phyloP scores from a whole-genome alignment of 2,797 vertebrate genomes.

The Sebastes diaconus region DNA sequence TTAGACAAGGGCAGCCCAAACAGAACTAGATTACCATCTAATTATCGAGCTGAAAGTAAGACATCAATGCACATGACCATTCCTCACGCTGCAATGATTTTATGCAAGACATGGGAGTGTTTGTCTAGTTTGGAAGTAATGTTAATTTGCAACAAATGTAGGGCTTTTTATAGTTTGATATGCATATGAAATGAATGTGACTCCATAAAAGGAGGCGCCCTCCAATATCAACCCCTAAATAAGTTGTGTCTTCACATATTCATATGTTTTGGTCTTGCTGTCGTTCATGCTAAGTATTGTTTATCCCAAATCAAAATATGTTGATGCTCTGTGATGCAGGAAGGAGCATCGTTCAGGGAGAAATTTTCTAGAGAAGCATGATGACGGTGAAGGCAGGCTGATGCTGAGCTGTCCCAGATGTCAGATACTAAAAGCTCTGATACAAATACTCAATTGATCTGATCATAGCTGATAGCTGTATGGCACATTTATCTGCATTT shows the following conservation, averaged over 20 bases:
- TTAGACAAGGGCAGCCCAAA: conserved; percentile 55
- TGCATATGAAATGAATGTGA: conserved; percentile 19
- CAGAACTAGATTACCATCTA: conserved; percentile 63
- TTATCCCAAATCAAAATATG: conserved; percentile 3
- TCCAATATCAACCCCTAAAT: neutral
- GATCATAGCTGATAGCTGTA: neutral
- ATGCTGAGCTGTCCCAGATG: neutral
- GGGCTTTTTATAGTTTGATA: conserved; percentile 26
- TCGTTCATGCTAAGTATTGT: neutral
- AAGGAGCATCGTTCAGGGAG: neutral
- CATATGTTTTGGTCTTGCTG: conserved; percentile 5
- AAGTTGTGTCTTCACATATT: neutral
- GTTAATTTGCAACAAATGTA: conserved; percentile 32
- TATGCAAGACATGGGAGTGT: conserved; percentile 18
- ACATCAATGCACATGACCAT: conserved; percentile 49
- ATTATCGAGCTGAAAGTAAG: conserved; percentile 51
- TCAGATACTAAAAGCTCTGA: conserved; percentile 7
- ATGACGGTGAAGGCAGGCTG: conserved; percentile 2
- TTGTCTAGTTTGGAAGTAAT: conserved; percentile 21
- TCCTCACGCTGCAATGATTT: conserved; percentile 5
- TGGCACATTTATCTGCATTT: conserved; percentile 4
- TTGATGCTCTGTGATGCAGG: neutral
- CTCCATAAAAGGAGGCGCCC: neutral
- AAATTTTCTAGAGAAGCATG: neutral
- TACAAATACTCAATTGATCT: conserved; percentile 6